These are phyloP conservation scores for Myathropa florea DNA, from an alignment of 2,888 invertebrate species.

Conservation along the genomic window DNA sequence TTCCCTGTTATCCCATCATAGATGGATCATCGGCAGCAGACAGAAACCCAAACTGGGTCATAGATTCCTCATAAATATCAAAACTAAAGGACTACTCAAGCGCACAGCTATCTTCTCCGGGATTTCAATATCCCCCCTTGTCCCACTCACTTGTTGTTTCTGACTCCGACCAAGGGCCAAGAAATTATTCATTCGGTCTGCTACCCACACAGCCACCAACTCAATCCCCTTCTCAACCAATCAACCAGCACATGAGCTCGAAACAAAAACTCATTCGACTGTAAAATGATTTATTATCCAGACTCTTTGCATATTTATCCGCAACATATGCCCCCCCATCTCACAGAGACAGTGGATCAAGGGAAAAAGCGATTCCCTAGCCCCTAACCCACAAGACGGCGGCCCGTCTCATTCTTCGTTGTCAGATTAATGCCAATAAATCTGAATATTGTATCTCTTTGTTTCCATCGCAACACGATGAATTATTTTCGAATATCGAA, in stretches of 20 bases:
- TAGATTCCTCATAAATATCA: not conserved
- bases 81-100: not conserved
- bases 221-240: not conserved
- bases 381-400: not conserved
- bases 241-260: not conserved
- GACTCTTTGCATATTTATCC: constrained; percentile 12
- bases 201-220: not conserved
- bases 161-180: not conserved
- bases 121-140: too few relatives aligned
- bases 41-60: not conserved
- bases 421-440: constrained; percentile 26
- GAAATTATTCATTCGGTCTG: not conserved
- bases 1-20: not conserved
- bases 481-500: constrained; percentile 21
- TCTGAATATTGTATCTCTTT: constrained; percentile 16
- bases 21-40: not conserved
- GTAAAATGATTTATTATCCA: constrained; percentile 29
- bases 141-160: too few relatives aligned
- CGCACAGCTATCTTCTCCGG: not conserved
- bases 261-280: constrained; percentile 13
- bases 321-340: not conserved
- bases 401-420: not conserved
- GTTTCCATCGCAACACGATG: constrained; percentile 18
- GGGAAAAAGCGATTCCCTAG: not conserved
- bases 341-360: constrained; percentile 2